A percentile compares a stretch with the other conserved stretches of the same genome.
Evolutionary conservation across 2,888 invertebrate species (phyloP).

Genomic region (Parascotia fuliginaria): DNA sequence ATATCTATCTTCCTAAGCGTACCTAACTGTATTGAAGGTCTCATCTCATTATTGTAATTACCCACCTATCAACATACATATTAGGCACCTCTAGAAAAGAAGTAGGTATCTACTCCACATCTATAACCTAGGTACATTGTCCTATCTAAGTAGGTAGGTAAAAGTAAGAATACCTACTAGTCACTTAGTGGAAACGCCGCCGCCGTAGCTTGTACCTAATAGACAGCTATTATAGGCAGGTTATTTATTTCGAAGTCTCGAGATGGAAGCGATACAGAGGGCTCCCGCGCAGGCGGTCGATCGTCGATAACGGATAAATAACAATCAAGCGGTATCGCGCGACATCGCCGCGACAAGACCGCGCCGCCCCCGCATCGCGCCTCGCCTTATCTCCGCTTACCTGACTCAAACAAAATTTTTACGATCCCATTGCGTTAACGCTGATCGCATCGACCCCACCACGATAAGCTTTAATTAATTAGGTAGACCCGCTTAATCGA

Average conservation of each 20-base stretch:
- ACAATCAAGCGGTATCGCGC: slow-evolving; percentile 70
- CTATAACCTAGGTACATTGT: too few relatives aligned
- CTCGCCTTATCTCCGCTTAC: slow-evolving; percentile 54
- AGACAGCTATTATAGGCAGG: slow-evolving; percentile 46
- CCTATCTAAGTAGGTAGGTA: slow-evolving; percentile 3
- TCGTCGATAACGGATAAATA: slow-evolving; percentile 72
- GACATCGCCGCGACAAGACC: slow-evolving; percentile 59
- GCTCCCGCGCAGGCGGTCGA: slow-evolving; percentile 65
- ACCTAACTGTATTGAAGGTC: too few relatives aligned
- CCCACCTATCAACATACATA: too few relatives aligned
- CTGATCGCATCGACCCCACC: slow-evolving; percentile 56
- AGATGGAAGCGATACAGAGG: slow-evolving; percentile 58
- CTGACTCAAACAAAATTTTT: slow-evolving; percentile 65
- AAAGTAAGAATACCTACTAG: slow-evolving; percentile 3
- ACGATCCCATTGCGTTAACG: slow-evolving; percentile 66
- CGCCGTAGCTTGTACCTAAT: slow-evolving; percentile 39
- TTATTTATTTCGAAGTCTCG: slow-evolving; percentile 58
- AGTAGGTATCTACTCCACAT: not conserved
- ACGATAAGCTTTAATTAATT: slow-evolving; percentile 74
- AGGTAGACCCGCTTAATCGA: slow-evolving; percentile 66
- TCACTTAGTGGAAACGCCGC: slow-evolving; percentile 7
- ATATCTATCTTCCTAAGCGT: too few relatives aligned
- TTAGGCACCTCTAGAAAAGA: too few relatives aligned
- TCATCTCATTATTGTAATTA: too few relatives aligned
- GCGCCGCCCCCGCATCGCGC: slow-evolving; percentile 41